A percentile compares a stretch with the other conserved stretches of the same genome.
phyloP scores from a whole-genome alignment of 1,140 invertebrate species.

The Leptinotarsa texana region DNA sequence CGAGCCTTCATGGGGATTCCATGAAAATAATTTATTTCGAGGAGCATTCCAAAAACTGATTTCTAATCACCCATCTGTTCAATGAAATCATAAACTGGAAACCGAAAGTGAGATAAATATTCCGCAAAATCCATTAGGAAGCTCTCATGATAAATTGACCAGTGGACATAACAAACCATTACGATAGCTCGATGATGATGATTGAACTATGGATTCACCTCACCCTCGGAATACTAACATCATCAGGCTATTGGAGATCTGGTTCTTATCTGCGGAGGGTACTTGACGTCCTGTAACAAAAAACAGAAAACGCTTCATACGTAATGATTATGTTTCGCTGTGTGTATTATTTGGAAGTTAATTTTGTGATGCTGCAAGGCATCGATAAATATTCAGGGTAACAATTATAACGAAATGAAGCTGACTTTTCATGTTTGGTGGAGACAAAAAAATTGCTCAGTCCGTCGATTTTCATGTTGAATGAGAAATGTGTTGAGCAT shows the following conservation, averaged over 20 bases:
- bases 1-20: no score
- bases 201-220: slow-evolving; percentile 49
- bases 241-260: slow-evolving; percentile 42
- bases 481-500: no score
- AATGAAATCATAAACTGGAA: slow-evolving; percentile 34
- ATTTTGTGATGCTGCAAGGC: no score
- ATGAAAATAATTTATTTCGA: not conserved
- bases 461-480: no score
- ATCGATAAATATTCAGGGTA: no score
- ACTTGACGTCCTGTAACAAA: slow-evolving; percentile 35
- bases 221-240: slow-evolving; percentile 39
- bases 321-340: no score
- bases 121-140: slow-evolving; percentile 42
- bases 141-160: slow-evolving; percentile 51
- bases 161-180: slow-evolving; percentile 55
- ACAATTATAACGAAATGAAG: no score
- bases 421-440: no score
- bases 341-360: no score
- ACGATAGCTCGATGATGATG: slow-evolving; percentile 54
- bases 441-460: no score
- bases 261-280: slow-evolving; percentile 42
- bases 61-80: slow-evolving; percentile 25
- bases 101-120: slow-evolving; percentile 45
- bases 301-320: slow-evolving; percentile 2
- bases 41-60: not conserved